A percentile compares a stretch with the other conserved stretches of the same genome.
These are phyloP conservation scores for Pithys albifrons DNA, from an alignment of 2,113 vertebrate species.

Conservation along the genomic window DNA sequence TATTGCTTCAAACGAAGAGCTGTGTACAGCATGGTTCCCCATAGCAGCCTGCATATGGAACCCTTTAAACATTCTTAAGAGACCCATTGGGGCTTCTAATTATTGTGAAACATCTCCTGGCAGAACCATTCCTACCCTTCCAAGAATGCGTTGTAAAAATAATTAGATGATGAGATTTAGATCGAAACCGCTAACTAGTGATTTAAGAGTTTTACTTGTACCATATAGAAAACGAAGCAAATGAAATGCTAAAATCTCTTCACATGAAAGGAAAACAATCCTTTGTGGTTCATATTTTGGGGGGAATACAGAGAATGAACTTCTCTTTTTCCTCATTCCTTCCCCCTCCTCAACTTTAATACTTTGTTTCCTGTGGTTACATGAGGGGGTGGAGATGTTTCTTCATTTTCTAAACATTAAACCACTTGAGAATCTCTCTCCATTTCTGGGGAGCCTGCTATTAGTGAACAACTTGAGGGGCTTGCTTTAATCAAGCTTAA, in stretches of 20 bases:
- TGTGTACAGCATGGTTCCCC: constrained; percentile 66
- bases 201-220: constrained; percentile 70
- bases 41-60: constrained; percentile 80
- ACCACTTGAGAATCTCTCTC: constrained; percentile 72
- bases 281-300: constrained; percentile 59
- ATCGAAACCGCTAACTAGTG: constrained; percentile 78
- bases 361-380: constrained; percentile 81
- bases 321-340: constrained; percentile 26
- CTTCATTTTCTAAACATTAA: constrained; percentile 76
- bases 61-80: constrained; percentile 81
- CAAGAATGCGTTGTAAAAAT: constrained; percentile 81
- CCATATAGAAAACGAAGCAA: constrained; percentile 67
- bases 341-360: constrained; percentile 66
- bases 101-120: constrained; percentile 83
- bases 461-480: constrained; percentile 70
- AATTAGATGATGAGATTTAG: constrained; percentile 85
- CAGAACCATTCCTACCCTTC: constrained; percentile 77
- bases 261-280: constrained; percentile 73
- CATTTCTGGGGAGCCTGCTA: constrained; percentile 69
- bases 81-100: constrained; percentile 81
- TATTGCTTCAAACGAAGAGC: constrained; percentile 75
- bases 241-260: constrained; percentile 72
- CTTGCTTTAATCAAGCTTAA: constrained; percentile 81
- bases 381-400: constrained; percentile 72
- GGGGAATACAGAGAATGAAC: neutral